Percentiles rank a stretch among this genome's conserved stretches.
These are phyloP conservation scores for Tangara arthus DNA, from an alignment of 2,797 vertebrate species.

Conservation along the genomic window DNA sequence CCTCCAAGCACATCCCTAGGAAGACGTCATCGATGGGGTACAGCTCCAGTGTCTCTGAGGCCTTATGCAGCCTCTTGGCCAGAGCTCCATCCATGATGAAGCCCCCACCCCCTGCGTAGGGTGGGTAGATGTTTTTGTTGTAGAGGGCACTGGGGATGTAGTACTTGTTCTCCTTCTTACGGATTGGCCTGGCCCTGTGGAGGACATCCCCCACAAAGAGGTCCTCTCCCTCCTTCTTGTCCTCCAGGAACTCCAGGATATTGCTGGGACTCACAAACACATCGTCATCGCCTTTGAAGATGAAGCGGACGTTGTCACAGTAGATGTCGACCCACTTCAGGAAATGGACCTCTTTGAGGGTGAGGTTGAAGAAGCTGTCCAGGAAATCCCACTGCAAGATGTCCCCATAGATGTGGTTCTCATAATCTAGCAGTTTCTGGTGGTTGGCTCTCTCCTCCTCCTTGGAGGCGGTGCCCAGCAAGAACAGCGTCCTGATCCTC, in stretches of 20 bases:
- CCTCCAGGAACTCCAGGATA: conserved; percentile 87
- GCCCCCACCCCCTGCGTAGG: conserved; percentile 92
- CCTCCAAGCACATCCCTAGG: conserved; percentile 94
- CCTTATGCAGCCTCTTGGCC: conserved; percentile 80
- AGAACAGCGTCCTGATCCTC: conserved; percentile 84
- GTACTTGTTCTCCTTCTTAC: conserved; percentile 92
- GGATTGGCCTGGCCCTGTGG: conserved; percentile 86
- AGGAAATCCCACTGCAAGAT: conserved; percentile 97
- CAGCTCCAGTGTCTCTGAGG: conserved; percentile 84
- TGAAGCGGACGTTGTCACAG: conserved; percentile 80
- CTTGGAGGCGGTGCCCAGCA: conserved; percentile 85
- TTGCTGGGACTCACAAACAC: conserved; percentile 90
- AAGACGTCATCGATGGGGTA: conserved; percentile 97
- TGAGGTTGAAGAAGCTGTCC: conserved; percentile 97
- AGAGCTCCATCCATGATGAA: conserved; percentile 88
- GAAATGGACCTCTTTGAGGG: conserved; percentile 95
- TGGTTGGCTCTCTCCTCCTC: conserved; percentile 85
- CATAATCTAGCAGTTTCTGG: conserved; percentile 93
- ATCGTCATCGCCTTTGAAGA: conserved; percentile 96
- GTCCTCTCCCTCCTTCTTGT: conserved; percentile 64
- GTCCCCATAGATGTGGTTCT: conserved; percentile 88
- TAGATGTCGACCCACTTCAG: conserved; percentile 94
- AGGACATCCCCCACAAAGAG: conserved; percentile 92
- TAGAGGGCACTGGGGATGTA: conserved; percentile 88
- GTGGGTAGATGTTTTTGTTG: conserved; percentile 85